Base-by-base conservation (phyloP, 2,888 invertebrate genomes). In the Synergus umbraculus region DNA sequence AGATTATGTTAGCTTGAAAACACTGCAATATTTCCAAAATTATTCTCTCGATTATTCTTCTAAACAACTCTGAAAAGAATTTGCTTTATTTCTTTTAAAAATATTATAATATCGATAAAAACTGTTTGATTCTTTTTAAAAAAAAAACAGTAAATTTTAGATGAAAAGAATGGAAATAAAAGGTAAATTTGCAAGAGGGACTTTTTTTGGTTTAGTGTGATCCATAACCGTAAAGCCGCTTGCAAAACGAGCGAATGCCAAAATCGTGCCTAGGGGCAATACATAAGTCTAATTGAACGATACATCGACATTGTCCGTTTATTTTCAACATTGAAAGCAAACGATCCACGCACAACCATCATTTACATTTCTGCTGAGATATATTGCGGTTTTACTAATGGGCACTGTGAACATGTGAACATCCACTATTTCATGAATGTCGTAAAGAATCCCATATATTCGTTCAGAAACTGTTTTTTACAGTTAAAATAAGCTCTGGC, bases 241-340 rank as follows among this genome's bases (percentile, higher is more conserved):
- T 76, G 49, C 46, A 67, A 69, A 76, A 65, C 65, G 67, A 76
- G 76, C 46, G 66, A 81, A 78, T 78, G 60, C 41, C 46, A 54
- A 77, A 79, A 76, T 22, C 44, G 76, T 81, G 79, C 66, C 82
- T 78, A 79, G 77, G 44, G 58, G 76, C 79, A 73, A 82, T 79
- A 29, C 22, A 29, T 29, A 78, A 69, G 64, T 76, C 66, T 82
- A 82, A 82, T 79, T 82, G 79, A 82, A 82, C 78, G 78, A 78
- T 78, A 79, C 49, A 60, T 64, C 77, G 58, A 18, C 77, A 76
- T 76, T 79, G 78, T 29, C 44, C 46, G 65, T 76, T 79, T 79
- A 79, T 81, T 81, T 81, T 81, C 76, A 67, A 69, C 69, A 76
- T 58, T 67, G 79, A 44, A 46, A 78, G 76, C 79, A 76, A 78